Evolutionary conservation across 2,888 invertebrate species (phyloP), one percentile per base, ranked within the genome.

Genomic region (Endomychus coccineus): DNA sequence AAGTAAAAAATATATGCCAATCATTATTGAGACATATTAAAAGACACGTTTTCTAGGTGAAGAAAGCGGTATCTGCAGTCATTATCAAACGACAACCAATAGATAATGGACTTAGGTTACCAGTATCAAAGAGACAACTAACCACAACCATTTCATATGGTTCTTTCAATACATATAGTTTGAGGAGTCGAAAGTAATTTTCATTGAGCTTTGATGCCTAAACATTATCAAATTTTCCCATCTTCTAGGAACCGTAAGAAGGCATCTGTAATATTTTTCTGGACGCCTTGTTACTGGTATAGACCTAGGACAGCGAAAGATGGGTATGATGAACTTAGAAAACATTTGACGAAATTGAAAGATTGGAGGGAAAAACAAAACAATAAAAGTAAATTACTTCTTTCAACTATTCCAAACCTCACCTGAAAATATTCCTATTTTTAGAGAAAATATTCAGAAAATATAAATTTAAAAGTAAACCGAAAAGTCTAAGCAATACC

Each of bases 211-310:
- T n/a, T n/a, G n/a, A n/a, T n/a, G n/a, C n/a, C n/a, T n/a, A n/a
- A n/a, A n/a, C n/a, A n/a, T n/a, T n/a, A n/a, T n/a, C n/a, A n/a
- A n/a, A n/a, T n/a, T n/a, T n/a, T n/a, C n/a, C n/a, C n/a, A n/a
- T n/a, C n/a, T n/a, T n/a, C n/a, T n/a, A n/a, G n/a, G n/a, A n/a
- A n/a, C n/a, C n/a, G n/a, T n/a, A n/a, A n/a, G n/a, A 58, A 55
- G 43, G 55, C 58, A 14, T 64, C 65, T 0, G 58, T 68, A 1
- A 54, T 71, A 11, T 55, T 71, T 3, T 74, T 74, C 47, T 74
- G 74, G 74, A 74, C 73, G 0, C 69, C 72, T 1, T 69, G 71
- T 19, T 73, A 71, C 46, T 73, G 69, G 70, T 74, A 73, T 48
- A 51, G 71, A 27, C 73, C 73, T 0, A 58, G 66, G 40, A 62